phyloP scores from a whole-genome alignment of 2,888 invertebrate genomes.

The Exocentrus adspersus region DNA sequence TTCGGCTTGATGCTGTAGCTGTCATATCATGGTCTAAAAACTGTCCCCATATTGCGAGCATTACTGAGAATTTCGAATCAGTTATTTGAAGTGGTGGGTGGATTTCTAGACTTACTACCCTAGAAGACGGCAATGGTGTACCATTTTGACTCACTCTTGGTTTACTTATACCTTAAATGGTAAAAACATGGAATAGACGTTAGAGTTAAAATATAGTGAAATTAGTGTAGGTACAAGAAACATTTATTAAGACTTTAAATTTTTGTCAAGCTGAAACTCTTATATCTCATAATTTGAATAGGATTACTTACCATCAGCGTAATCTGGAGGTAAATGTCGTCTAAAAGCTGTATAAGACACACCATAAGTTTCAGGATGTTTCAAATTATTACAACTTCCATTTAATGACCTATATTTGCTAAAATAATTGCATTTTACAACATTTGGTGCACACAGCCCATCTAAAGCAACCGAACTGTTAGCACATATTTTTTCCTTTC shows the following conservation, averaged over 20 bases:
- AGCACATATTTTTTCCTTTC: constrained; percentile 34
- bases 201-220: no score
- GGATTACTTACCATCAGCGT: constrained; percentile 74
- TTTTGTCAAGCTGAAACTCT: no score
- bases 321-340: constrained; percentile 77
- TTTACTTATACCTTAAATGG: constrained; percentile 69
- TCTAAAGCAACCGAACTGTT: constrained; percentile 22
- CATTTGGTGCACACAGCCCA: constrained; percentile 44
- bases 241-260: no score
- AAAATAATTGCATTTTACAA: constrained; percentile 46
- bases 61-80: constrained; percentile 81
- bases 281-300: no score
- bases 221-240: no score
- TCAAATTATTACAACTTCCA: constrained; percentile 81
- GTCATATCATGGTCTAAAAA: constrained; percentile 90
- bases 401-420: constrained; percentile 73
- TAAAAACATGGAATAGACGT: no score
- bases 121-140: constrained; percentile 74
- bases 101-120: constrained; percentile 78
- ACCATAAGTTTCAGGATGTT: constrained; percentile 74
- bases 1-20: constrained; percentile 81
- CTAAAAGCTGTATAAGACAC: constrained; percentile 79
- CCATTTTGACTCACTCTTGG: constrained; percentile 71
- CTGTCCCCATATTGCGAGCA: constrained; percentile 90
- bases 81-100: constrained; percentile 78